A percentile compares a stretch with the other conserved stretches of the same genome.
These are phyloP conservation scores for Galbula dea DNA, from an alignment of 2,113 vertebrate species.

Conservation along the genomic window DNA sequence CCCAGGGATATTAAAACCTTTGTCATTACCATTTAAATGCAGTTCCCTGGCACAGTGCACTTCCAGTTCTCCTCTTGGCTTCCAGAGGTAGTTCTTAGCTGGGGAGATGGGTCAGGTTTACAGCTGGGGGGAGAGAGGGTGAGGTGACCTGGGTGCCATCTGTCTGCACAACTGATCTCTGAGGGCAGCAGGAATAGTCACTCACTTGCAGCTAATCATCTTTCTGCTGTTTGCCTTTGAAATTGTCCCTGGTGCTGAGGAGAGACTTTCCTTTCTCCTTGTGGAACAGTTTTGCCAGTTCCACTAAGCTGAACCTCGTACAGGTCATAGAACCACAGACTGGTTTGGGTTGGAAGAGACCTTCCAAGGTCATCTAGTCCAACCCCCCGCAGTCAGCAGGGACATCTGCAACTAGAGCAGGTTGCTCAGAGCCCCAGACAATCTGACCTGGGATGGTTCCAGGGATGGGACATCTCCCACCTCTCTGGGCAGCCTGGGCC, in stretches of 20 bases:
- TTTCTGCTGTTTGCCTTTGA: neutral
- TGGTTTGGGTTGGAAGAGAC: neutral
- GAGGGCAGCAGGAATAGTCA: neutral
- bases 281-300: neutral
- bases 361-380: neutral
- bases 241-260: neutral
- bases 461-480: neutral
- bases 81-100: neutral
- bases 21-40: constrained; percentile 16
- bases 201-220: neutral
- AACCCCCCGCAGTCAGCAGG: neutral
- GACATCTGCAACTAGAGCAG: neutral
- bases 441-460: neutral
- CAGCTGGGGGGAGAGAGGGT: neutral
- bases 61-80: neutral
- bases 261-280: neutral
- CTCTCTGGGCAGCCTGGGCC: too few species aligned
- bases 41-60: neutral
- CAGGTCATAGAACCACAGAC: neutral
- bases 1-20: constrained; percentile 34
- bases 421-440: neutral
- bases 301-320: neutral
- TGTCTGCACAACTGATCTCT: fast-evolving
- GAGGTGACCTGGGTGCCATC: neutral
- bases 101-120: fast-evolving